These are phyloP conservation scores for Habroteleia sp. DNA, from an alignment of 2,888 invertebrate species.

Conservation along the genomic window DNA sequence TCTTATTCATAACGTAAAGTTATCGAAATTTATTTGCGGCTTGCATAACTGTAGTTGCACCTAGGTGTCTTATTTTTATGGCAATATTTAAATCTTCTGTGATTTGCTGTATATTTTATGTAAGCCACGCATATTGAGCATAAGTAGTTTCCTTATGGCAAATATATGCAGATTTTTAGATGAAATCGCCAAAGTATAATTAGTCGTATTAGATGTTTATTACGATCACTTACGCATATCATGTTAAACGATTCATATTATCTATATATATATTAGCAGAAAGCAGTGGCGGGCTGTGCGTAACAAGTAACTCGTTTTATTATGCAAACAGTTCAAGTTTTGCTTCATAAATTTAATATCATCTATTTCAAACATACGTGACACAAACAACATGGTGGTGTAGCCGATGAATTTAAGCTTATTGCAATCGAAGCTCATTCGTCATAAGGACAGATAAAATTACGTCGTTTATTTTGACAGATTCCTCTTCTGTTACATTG, in stretches of 20 bases:
- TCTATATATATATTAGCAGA: no score
- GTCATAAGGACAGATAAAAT: constrained; percentile 21
- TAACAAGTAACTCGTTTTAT: constrained; percentile 63
- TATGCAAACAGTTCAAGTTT: constrained; percentile 57
- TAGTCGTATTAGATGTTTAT: constrained; percentile 47
- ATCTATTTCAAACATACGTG: constrained; percentile 56
- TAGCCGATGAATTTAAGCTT: constrained; percentile 55
- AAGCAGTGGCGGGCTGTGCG: constrained; percentile 39
- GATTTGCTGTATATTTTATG: no score
- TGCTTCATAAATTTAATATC: constrained; percentile 63
- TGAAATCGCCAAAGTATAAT: constrained; percentile 37
- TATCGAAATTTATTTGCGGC: constrained; percentile 11
- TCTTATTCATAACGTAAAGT: constrained; percentile 13
- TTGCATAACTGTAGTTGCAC: no score
- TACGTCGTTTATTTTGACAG: constrained; percentile 6
- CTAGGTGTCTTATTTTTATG: no score
- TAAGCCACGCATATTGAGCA: no score
- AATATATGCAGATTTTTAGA: constrained; percentile 18
- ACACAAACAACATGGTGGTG: constrained; percentile 43
- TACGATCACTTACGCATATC: constrained; percentile 54
- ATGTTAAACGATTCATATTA: constrained; percentile 48
- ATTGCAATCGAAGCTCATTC: constrained; percentile 44
- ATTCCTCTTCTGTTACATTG: neutral
- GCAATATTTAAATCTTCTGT: no score
- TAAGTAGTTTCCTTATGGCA: neutral